Evolutionary conservation across 2,888 invertebrate genomes (phyloP).

Genomic region (Lacanobia wlatinum): DNA sequence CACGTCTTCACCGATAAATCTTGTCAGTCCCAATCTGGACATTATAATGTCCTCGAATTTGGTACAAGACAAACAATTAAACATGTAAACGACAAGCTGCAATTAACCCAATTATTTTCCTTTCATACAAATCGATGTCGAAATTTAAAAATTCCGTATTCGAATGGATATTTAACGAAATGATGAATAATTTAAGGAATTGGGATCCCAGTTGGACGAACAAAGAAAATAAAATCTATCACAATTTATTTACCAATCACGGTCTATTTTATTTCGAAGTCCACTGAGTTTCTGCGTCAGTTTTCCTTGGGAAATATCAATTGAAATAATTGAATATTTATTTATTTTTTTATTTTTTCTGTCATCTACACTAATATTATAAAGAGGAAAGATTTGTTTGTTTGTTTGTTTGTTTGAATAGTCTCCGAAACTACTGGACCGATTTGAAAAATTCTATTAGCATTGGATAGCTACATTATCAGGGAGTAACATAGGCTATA

Average conservation of each 20-base stretch:
- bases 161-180: conserved; percentile 51
- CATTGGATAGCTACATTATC: no score
- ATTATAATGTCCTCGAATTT: neutral
- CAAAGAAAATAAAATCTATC: conserved; percentile 53
- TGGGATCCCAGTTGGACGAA: conserved; percentile 29
- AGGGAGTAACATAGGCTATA: no score
- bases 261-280: conserved; percentile 42
- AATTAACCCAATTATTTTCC: conserved; percentile 36
- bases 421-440: no score
- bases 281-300: conserved; percentile 43
- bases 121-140: conserved; percentile 17
- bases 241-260: conserved; percentile 58
- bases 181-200: conserved; percentile 53
- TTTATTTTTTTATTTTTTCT: no score
- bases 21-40: no score
- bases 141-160: conserved; percentile 40
- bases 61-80: neutral
- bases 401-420: no score
- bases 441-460: no score
- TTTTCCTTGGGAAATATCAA: conserved; percentile 53
- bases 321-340: conserved; percentile 62
- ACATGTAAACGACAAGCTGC: neutral
- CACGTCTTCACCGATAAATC: neutral
- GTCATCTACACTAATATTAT: no score
- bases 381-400: no score